Base-by-base conservation (phyloP, 1,140 invertebrate species). In the Drosophila sp. region DNA sequence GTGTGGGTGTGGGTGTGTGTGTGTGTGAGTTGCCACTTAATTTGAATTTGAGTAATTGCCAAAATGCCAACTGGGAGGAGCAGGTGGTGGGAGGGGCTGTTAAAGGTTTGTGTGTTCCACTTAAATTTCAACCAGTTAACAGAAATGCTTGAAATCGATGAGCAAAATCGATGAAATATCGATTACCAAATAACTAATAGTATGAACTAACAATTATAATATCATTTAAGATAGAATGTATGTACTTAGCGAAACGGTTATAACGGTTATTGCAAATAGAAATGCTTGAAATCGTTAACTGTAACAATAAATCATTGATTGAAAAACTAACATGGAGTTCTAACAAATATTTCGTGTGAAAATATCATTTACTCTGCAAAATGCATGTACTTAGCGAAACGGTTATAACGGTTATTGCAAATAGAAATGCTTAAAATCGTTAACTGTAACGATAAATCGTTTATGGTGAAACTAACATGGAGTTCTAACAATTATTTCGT, bases 1-100 rank as follows among this genome's bases (percentile, higher is more conserved):
- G 66, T 61, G 57, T 50, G 32, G 33, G 50, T 47, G 44, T 58
- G 74, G 62, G 57, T 65, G 57, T 69, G 62, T 66, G 71, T 67
- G 65, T 76, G 72, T 70, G 67, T 70, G 71, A 73, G 73, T 30
- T 50, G 80, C 72, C 84, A 89, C 84, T 87, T 89, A 87, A 87
- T 87, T 87, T 83, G 84, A 87, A 89, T 87, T 87, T 87, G 84
- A 87, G 84, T 87, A 87, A 87, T 87, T 87, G 83, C 72, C 83
- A 69, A 79, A 68, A 60, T 75, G 76, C 68, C 67, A 44, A 27
- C 23, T 27, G 23, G 4, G 3, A 38, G 23, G 7, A 25, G 4
- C 8, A 38, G 3, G 35, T 8, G 0, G 8, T 38, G 10, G 35
- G 10, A 10, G 35, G 11, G 4, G 35, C 35, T 38, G 10, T 38